Evolutionary conservation across 2,888 invertebrate genomes (phyloP), one percentile per base, ranked within the genome.

Genomic region (Nudaria mundana): DNA sequence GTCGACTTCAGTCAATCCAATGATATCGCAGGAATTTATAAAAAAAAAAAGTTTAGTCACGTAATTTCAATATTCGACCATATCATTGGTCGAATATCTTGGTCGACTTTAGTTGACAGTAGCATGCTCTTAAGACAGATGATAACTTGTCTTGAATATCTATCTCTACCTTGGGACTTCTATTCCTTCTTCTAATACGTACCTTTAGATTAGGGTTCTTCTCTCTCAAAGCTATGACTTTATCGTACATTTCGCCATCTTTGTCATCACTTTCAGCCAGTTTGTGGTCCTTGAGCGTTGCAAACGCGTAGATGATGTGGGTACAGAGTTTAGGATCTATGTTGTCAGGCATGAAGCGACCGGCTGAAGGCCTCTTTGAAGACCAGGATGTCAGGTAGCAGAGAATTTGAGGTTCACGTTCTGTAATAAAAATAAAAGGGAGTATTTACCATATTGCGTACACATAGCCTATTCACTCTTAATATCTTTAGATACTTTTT

Each of bases 321-420:
- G 98, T 98, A 79, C 98, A 99, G 0, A 98, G 92, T 8, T 91
- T 92, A 0, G 97, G 91, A 69, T 98, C 95, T 25, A 98, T 93
- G 73, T 97, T 94, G 59, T 97, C 96, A 0, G 98, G 97, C 45
- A 91, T 92, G 83, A 97, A 98, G 71, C 94, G 94, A 7, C 97
- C 98, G 3, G 93, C 91, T 37, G 96, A 96, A 0, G 95, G 95
- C 37, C 98, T 91, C 77, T 98, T 98, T 46, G 95, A 93, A 0
- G 98, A 97, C 98, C 98, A 99, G 63, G 96, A 98, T 1, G 98
- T 98, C 76, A 98, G 91, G 80, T 98, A 98, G 81, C 99, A 99
- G 65, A 98, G 94, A 2, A 97, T 93, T 85, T 96, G 95, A 0
- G 96, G 94, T 32, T 94, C 93, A 26, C 96, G 94, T 55, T 92